Base-by-base conservation (phyloP, 2,113 vertebrate genomes). In the Rattus rattus region DNA sequence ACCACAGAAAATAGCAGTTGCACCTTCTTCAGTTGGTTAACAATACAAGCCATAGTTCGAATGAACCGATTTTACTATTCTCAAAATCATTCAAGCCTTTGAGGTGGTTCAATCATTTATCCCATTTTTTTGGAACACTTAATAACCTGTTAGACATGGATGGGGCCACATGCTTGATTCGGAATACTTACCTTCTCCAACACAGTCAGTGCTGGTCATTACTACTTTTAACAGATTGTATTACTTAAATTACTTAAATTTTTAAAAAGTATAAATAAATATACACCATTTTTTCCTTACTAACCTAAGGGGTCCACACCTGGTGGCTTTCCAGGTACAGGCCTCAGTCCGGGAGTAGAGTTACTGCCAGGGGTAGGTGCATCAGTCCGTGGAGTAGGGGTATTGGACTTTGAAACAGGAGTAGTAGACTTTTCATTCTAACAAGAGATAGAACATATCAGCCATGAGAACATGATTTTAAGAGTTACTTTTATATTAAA, bases 361-460 rank as follows among this genome's bases (percentile, higher is more conserved):
- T 99, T 99, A 97, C 99, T 99, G 97, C 99, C 99, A 93, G 99
- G 99, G 83, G 99, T 99, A 70, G 99, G 99, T 8, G 99, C 99
- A 76, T 99, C 99, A 7, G 98, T 98, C 96, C 99, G 98, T 94
- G 99, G 99, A 98, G 99, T 99, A 87, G 99, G 99, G 73, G 99
- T 99, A 97, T 98, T 99, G 86, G 99, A 99, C 97, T 99, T 99
- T 79, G 99, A 99, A 96, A 99, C 99, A 52, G 99, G 99, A 97
- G 99, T 99, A 76, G 99, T 99, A 95, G 99, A 99, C 97, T 99
- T 99, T 98, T 99, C 99, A 97, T 99, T 99, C 99, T 99, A 97
- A 95, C n/a, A 93, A 95, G 95, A 87, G 56, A 97, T 43, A 28
- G 4, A 86, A 92, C 75, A 54, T 7, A 92, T 20, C 47, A 52